Base-by-base conservation (phyloP, 1,140 invertebrate genomes). In the Eufriesea mexicana region DNA sequence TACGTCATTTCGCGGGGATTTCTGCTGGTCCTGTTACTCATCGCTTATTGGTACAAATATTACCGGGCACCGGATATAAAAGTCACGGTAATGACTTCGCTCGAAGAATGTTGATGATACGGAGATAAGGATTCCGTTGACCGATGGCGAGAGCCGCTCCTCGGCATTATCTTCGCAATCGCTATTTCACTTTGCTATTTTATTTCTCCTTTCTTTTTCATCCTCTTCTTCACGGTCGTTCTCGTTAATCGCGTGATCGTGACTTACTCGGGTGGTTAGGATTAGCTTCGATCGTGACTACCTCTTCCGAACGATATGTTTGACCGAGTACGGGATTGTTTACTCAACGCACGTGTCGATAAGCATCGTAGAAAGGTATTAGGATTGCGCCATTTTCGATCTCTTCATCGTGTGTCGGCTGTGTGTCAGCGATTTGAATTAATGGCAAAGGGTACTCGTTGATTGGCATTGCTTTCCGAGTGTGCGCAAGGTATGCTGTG, bases 1-100 rank as follows among this genome's bases (percentile, higher is more conserved):
- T 80, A 89, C 85, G 83, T 89, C 87, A 89, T 90, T 89, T 89
- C 74, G 79, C 70, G 86, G 78, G 87, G 85, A 85, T 89, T 89
- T 64, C 86, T 84, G 62, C 66, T 72, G 79, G 75, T 85, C 73
- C 87, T 84, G 79, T 89, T 89, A 84, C 87, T 89, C 86, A 89
- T 89, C 86, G 86, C 74, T 84, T 88, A 88, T 89, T 84, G 86
- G 87, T 78, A 59, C 77, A 86, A 86, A 89, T 89, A 88, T 84
- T 70, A 80, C 84, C 79, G 45, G 70, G 57, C 72, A 83, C 84
- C 79, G 84, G 84, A 88, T 88, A 86, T 80, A 80, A 83, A 83
- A 86, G 75, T 73, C 76, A 80, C 77, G 77, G 73, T 88, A 89
- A 89, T 86, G 86, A 82, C 71, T 88, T 73, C 20, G 62, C 20